Conservation (phyloP, 2,888 invertebrate genomes). For the Hermodice carunculata region DNA sequence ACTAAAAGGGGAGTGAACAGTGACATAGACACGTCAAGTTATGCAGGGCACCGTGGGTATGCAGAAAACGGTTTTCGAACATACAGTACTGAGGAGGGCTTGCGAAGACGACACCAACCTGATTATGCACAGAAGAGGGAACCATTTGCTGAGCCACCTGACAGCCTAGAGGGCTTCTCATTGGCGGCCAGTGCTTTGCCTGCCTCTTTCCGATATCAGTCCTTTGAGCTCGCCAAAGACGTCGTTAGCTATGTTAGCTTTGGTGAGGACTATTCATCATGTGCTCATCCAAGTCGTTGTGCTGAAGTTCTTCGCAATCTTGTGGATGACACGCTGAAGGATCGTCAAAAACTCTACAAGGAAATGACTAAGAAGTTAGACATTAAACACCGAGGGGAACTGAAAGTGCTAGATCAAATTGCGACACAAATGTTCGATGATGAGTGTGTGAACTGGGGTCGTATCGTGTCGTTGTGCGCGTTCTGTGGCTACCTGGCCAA, state of each 20-base stretch:
- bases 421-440: conserved; percentile 41
- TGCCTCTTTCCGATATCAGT: conserved; percentile 32
- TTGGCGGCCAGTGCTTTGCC: too few relatives aligned
- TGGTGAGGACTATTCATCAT: conserved; percentile 13
- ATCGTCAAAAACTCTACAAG: conserved; percentile 35
- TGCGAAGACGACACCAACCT: too few relatives aligned
- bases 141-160: too few relatives aligned
- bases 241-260: conserved; percentile 33
- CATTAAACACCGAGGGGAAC: conserved; percentile 25
- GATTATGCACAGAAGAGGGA: too few relatives aligned
- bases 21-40: too few relatives aligned
- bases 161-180: too few relatives aligned
- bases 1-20: too few relatives aligned
- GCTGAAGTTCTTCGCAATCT: conserved; percentile 35
- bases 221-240: conserved; percentile 35
- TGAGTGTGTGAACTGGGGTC: conserved; percentile 41
- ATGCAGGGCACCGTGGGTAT: too few relatives aligned
- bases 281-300: conserved; percentile 32
- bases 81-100: too few relatives aligned
- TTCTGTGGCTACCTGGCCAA: conserved; percentile 43
- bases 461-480: conserved; percentile 44
- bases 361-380: conserved; percentile 28
- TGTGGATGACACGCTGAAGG: conserved; percentile 38
- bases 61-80: too few relatives aligned
- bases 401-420: conserved; percentile 34